phyloP scores from a whole-genome alignment of 2,113 vertebrate species.

The Prunella himalayana region DNA sequence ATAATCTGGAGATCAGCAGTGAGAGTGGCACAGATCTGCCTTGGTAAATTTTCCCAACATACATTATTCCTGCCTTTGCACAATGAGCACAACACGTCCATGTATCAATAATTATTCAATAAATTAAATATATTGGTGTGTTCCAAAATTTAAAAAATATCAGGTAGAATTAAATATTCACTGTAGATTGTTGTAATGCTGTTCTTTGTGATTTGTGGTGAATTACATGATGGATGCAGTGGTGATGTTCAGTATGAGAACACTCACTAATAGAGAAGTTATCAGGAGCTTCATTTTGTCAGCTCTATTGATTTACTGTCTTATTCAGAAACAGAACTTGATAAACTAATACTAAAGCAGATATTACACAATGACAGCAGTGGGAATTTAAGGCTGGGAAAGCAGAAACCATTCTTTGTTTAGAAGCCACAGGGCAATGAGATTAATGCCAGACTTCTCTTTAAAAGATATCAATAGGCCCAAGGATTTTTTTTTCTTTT shows the following conservation, averaged over 20 bases:
- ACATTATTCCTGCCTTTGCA: background rate
- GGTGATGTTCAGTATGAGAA: background rate
- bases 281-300: slow-evolving; percentile 22
- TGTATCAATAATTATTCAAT: background rate
- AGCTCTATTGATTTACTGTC: slow-evolving; percentile 47
- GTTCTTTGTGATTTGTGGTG: background rate
- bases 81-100: rapidly evolving
- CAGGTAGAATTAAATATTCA: background rate
- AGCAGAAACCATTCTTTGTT: background rate
- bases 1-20: background rate
- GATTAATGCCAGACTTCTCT: background rate
- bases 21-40: background rate
- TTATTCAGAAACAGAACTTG: slow-evolving; percentile 2
- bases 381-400: background rate
- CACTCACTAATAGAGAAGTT: background rate
- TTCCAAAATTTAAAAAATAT: background rate
- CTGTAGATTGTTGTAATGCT: background rate
- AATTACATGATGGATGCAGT: background rate
- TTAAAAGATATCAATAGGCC: background rate
- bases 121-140: background rate
- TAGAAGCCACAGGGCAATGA: background rate
- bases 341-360: background rate
- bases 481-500: background rate
- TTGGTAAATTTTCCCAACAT: rapidly evolving
- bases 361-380: background rate